Evolutionary conservation across 2,888 invertebrate genomes (phyloP), one percentile per base, ranked within the genome.

Genomic region (Nebria salina): DNA sequence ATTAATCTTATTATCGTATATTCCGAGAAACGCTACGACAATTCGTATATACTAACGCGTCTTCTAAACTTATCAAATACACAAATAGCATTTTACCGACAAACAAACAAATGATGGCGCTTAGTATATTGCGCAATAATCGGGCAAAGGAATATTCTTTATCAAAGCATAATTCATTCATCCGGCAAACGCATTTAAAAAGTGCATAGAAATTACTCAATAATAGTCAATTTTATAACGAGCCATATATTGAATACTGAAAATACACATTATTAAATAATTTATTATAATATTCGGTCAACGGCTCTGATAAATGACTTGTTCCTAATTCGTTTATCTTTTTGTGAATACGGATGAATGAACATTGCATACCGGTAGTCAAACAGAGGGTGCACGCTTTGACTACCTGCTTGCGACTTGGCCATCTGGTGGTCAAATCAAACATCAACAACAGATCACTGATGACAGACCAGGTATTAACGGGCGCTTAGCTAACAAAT

Each of bases 1-100:
- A 78, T 78, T 72, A 65, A 73, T 65, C 65, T 76, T 72, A 54
- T 72, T 54, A 54, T 54, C 20, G 6, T 72, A 25, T 41, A 8
- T 77, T 78, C 78, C 66, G 42, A 65, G 78, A 78, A 78, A 64
- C 68, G 54, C 42, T 54, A 54, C 8, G 25, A 78, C 74, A 65
- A 72, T 77, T 77, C 72, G 77, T 65, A 34, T 34, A 4, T 43
- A 15, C 20, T 43, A 43, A 77, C 72, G 72, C 72, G 64, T 13
- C 9, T 42, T 41, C 54, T 20, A 13, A 8, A n/a, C 73, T 42
- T 41, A 54, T 54, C 13, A 54, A 2, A 54, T 7, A 54, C 54
- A 13, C 7, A 6, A 6, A 54, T 54, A 7, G 13, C 2, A 54
- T 54, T 11, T 11, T 54, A 54, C 54, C 13, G 54, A 54, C 54